These are phyloP conservation scores for Encarsia formosa DNA, from an alignment of 2,888 invertebrate species.

Conservation along the genomic window DNA sequence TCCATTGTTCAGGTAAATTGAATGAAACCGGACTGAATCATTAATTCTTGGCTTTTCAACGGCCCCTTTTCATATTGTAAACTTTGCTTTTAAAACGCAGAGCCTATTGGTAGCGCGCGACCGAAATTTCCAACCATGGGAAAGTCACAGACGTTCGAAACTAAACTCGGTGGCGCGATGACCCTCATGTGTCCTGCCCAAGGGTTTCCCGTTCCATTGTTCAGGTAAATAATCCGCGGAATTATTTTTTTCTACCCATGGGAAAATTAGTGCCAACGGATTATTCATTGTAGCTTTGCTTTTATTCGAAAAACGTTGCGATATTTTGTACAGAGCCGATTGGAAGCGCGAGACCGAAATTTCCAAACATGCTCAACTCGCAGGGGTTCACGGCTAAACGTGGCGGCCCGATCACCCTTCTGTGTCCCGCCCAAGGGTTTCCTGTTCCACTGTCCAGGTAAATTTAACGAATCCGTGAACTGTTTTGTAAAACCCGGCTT, in stretches of 20 bases:
- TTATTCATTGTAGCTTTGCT: too few relatives aligned
- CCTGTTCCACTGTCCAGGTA: constrained; percentile 56
- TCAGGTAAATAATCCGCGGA: too few relatives aligned
- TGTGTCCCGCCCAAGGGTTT: constrained; percentile 57
- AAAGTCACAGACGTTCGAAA: constrained; percentile 49
- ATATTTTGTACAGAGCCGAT: constrained; percentile 60
- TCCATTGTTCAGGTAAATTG: constrained; percentile 55
- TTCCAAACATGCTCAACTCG: constrained; percentile 55
- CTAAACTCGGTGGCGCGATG: constrained; percentile 47
- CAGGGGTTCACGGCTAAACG: constrained; percentile 48
- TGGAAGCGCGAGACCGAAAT: constrained; percentile 61
- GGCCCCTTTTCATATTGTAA: too few relatives aligned
- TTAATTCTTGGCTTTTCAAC: too few relatives aligned
- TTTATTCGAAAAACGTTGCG: too few relatives aligned
- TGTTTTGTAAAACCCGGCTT: constrained; percentile 7
- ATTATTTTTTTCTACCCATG: too few relatives aligned
- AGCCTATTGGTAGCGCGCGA: constrained; percentile 60
- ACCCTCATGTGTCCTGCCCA: constrained; percentile 56
- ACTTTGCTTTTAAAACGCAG: too few relatives aligned
- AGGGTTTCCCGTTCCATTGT: constrained; percentile 55
- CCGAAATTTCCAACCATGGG: constrained; percentile 61
- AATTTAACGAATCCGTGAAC: too few relatives aligned
- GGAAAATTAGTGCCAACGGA: too few relatives aligned
- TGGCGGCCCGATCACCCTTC: constrained; percentile 50
- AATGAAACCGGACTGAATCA: too few relatives aligned